These are phyloP conservation scores for Sternarchorhynchus goeldii DNA, from an alignment of 2,797 vertebrate species.

Conservation along the genomic window DNA sequence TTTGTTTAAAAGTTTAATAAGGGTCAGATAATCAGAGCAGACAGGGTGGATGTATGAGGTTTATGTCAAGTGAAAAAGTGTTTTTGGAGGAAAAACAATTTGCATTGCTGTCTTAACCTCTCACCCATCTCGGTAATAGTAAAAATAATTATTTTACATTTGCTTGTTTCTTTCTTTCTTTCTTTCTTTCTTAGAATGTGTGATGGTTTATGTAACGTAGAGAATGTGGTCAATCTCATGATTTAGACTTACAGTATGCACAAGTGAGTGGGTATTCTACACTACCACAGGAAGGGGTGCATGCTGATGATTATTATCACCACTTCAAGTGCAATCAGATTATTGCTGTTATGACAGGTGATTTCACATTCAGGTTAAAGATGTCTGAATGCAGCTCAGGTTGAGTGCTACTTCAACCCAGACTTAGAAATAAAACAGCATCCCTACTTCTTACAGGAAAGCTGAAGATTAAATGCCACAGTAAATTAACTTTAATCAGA, in stretches of 20 bases:
- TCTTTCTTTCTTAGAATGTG: too few species aligned
- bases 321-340: conserved; percentile 5
- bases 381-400: not conserved
- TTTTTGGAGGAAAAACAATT: too few species aligned
- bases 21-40: too few species aligned
- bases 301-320: not conserved
- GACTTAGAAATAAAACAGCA: not conserved
- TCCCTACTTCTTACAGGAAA: not conserved
- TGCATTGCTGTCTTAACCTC: too few species aligned
- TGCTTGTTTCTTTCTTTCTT: too few species aligned
- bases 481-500: not conserved
- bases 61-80: too few species aligned
- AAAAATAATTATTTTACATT: too few species aligned
- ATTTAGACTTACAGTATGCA: not conserved
- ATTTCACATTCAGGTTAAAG: conserved; percentile 41
- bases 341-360: conserved; percentile 19
- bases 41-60: too few species aligned
- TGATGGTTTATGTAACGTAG: too few species aligned
- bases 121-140: too few species aligned
- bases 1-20: too few species aligned
- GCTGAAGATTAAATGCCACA: not conserved
- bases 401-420: not conserved
- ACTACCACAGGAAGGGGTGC: not conserved
- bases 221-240: not conserved
- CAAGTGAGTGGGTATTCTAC: not conserved